Evolutionary conservation across 2,888 invertebrate species (phyloP), one percentile per base, ranked within the genome.

Genomic region (Aphodius granarius): DNA sequence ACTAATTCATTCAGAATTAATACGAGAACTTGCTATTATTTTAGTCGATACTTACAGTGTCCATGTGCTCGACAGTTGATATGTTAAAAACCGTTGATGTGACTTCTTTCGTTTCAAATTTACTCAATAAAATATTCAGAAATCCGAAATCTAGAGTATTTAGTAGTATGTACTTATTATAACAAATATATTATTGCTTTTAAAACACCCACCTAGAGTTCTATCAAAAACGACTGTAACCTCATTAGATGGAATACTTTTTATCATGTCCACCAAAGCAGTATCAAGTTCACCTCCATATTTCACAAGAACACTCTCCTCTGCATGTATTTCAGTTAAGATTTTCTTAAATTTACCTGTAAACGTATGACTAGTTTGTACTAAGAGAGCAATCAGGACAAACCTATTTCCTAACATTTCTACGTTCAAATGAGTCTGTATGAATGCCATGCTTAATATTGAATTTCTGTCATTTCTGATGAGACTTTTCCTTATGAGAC

Each of bases 1-100:
- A 91, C 91, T 91, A 83, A 73, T 43, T 43, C 13, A 2, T 43
- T 43, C 43, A n/a, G n/a, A 85, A 84, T 70, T 73, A 16, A 66
- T 70, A 17, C 15, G 6, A 19, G 64, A 65, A 76, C n/a, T 20
- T 16, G 17, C 6, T 62, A 43, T 43, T 43, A 43, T 43, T 23
- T 65, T 68, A 65, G 18, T 68, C 18, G 16, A 20, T 68, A 75
- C 66, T 79, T 82, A 86, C 86, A 79, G 81, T 81, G 74, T 86
- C 85, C 78, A 85, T 84, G 3, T 81, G 75, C 64, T 85, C 83
- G 4, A 82, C 74, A 9, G 80, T 81, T 0, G 85, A 84, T n/a
- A 87, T 78, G 80, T 87, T 87, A 77, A 85, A 87, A 5, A 85
- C 68, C 66, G 78, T 80, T 16, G 84, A 79, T 13, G 83, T 78